Evolutionary conservation across 2,888 invertebrate species (phyloP), one percentile per base, ranked within the genome.

Genomic region (Encarsia formosa): DNA sequence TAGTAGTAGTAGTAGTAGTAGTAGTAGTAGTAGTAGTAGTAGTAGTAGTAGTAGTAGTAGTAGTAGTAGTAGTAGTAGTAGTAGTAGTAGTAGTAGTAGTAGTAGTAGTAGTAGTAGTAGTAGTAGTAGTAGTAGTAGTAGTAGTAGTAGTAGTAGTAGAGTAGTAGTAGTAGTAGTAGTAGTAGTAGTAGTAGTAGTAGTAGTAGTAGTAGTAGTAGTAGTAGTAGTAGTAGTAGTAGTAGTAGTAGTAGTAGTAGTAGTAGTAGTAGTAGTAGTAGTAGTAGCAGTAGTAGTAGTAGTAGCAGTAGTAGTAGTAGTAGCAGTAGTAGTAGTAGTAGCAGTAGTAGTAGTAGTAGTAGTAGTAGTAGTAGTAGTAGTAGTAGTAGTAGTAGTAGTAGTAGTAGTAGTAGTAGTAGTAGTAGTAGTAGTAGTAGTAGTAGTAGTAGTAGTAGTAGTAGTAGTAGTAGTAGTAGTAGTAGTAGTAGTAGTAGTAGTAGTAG

Each of bases 51-150:
- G 35, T 35, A 35, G 35, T 35, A 35, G 35, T 35, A 35, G 35
- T 35, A 35, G 35, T 35, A 35, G 35, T 35, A 35, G 35, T 35
- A 35, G 35, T 35, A 35, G 35, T 35, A 35, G 35, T 35, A 35
- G 35, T 35, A 4, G 35, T 35, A 35, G 35, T 35, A 35, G 35
- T 35, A 35, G 35, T 53, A 44, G 44, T 26, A 26, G 26, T 26
- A 26, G 26, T 26, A 26, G 26, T 26, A n/a, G 26, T 26, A 26
- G 8, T 11, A 11, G 11, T 6, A 6, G 26, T 11, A 26, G 26
- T 11, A 11, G 6, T 6, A 11, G 26, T 26, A 26, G 8, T 11
- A 26, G 26, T 11, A 26, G 11, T 8, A 26, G 11, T 6, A 8
- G 26, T 8, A 26, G 26, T 26, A 26, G 37, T 20, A 6, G 34